These are phyloP conservation scores for Cuniculus paca DNA, from an alignment of 2,797 vertebrate genomes.

Conservation along the genomic window DNA sequence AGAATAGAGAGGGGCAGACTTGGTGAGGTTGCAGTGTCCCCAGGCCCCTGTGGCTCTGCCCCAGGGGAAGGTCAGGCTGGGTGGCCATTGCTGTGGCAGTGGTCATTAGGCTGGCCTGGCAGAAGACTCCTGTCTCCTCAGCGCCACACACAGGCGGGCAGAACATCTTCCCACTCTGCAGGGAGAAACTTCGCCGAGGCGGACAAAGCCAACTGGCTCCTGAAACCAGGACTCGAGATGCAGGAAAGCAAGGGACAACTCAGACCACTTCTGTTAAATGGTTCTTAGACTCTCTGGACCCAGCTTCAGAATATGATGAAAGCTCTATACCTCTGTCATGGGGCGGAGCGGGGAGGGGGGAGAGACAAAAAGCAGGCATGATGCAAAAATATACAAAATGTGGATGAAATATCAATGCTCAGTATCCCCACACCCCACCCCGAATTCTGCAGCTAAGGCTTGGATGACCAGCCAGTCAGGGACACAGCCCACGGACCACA, in stretches of 20 bases:
- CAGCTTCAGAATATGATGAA: background rate
- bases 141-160: background rate
- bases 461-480: background rate
- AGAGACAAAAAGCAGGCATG: background rate
- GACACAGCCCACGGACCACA: too few relatives aligned
- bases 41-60: background rate
- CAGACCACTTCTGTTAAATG: background rate
- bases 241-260: background rate
- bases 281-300: background rate
- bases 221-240: background rate
- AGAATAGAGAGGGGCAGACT: background rate
- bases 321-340: background rate
- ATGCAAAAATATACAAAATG: background rate
- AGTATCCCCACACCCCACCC: too few relatives aligned
- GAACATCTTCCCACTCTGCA: background rate
- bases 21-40: background rate
- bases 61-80: background rate
- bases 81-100: fast-evolving
- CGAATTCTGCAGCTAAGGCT: background rate
- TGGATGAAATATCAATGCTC: background rate
- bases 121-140: too few relatives aligned
- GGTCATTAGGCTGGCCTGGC: background rate
- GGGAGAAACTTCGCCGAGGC: background rate
- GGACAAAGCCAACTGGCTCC: background rate
- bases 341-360: too few relatives aligned